Conservation (phyloP, 2,797 vertebrate species). For the Sciurus carolinensis region DNA sequence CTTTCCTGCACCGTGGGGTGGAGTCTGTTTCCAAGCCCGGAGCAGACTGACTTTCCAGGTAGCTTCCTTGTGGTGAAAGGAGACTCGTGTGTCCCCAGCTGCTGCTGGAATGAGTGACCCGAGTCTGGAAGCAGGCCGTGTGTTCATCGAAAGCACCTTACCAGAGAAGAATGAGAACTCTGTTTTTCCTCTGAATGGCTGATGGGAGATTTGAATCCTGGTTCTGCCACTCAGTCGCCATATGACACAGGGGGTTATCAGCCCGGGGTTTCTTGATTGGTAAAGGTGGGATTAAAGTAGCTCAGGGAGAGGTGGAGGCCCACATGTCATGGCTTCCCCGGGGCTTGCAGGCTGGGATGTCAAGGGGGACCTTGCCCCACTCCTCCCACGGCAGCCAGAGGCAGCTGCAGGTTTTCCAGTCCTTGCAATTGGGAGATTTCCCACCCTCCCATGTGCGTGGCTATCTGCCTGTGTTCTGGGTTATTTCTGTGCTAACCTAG, state of each 20-base stretch:
- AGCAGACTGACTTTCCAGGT: constrained; percentile 16
- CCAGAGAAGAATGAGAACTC: not conserved
- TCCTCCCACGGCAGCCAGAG: too few species aligned
- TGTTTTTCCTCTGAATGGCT: not conserved
- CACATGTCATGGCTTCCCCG: rapidly evolving
- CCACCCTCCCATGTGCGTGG: not conserved
- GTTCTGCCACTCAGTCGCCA: not conserved
- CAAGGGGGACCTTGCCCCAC: not conserved
- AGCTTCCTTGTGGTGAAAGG: not conserved
- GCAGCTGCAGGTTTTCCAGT: not conserved
- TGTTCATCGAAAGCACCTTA: not conserved
- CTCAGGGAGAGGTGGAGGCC: not conserved
- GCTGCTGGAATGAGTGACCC: not conserved
- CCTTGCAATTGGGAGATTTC: not conserved
- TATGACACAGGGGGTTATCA: not conserved
- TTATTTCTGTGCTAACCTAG: not conserved
- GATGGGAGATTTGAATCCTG: not conserved
- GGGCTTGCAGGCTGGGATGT: not conserved
- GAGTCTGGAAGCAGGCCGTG: not conserved
- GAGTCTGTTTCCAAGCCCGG: not conserved
- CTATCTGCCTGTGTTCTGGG: not conserved
- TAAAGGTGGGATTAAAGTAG: not conserved
- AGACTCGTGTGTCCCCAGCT: not conserved
- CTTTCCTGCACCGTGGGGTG: not conserved
- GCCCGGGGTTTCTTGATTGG: not conserved